Evolutionary conservation across 2,113 vertebrate genomes (phyloP), one percentile per base, ranked within the genome.

Genomic region (Chlamydotis undulata): DNA sequence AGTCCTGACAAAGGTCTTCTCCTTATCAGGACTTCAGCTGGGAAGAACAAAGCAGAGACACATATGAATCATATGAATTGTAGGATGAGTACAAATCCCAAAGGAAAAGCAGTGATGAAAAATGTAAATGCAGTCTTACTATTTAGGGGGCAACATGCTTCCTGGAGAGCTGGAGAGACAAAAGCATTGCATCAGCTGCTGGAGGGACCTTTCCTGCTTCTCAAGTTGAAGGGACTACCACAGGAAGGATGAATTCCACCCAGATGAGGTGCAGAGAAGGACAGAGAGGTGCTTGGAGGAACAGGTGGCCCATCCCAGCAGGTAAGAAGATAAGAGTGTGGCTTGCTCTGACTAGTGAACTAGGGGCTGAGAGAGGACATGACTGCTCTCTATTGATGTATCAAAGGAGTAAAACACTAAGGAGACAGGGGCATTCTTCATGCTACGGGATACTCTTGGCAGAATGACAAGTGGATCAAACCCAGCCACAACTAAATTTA

Each of bases 61-160:
- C 17, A 53, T 0, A 1, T 2, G 25, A 67, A 8, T 41, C 41
- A n/a, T 5, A 56, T 5, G 28, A 50, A 41, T 31, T 52, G 33
- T 24, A 55, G 71, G n/a, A 68, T 29, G 29, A 76, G 8, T 26
- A 29, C 26, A 61, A 80, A 73, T 6, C 35, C 69, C 29, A 35
- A 61, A 64, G 21, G 26, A 83, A 90, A 87, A 18, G 19, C 29
- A 61, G 8, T 11, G 59, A 57, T 19, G 50, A 84, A 84, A 92
- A 81, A 78, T 33, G 23, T 7, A 69, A 79, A 12, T 24, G 39
- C 9, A 33, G 33, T 14, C 19, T 49, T 86, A 53, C 31, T 47
- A 4, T 50, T n/a, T 52, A 4, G 7, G 24, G 9, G 12, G 18
- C 35, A 89, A 73, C 10, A n/a, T 12, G 10, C 17, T 71, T 87